A percentile compares a stretch with the other conserved stretches of the same genome.
phyloP scores from a whole-genome alignment of 2,797 vertebrate species.

The Allobates femoralis region DNA sequence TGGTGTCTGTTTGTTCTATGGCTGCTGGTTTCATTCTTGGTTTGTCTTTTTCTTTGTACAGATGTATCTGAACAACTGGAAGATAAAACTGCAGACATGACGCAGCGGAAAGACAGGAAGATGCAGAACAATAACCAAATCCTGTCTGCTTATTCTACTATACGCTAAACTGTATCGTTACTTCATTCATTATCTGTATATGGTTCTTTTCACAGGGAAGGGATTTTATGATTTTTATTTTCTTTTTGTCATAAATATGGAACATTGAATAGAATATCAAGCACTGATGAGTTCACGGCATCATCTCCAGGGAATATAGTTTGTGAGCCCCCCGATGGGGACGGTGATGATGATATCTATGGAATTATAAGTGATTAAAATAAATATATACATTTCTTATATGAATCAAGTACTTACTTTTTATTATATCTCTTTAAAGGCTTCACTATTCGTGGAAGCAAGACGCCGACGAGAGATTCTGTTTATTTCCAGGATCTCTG shows the following conservation, averaged over 20 bases:
- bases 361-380: too few species aligned
- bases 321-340: too few species aligned
- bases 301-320: too few species aligned
- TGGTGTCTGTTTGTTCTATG: constrained; percentile 25
- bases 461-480: too few species aligned
- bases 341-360: too few species aligned
- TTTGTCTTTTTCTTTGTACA: constrained; percentile 62
- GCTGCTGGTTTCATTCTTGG: constrained; percentile 12
- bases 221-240: not conserved
- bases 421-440: too few species aligned
- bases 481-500: too few species aligned
- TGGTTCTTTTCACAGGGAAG: not conserved
- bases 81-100: not conserved
- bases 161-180: constrained; percentile 2
- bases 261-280: not conserved
- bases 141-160: not conserved
- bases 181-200: not conserved
- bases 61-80: constrained; percentile 74
- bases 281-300: not conserved
- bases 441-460: too few species aligned
- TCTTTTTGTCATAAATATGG: not conserved
- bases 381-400: too few species aligned
- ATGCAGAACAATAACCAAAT: constrained; percentile 4
- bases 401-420: not conserved
- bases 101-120: not conserved